Evolutionary conservation across 2,888 invertebrate species (phyloP).

Genomic region (Pterostichus niger): DNA sequence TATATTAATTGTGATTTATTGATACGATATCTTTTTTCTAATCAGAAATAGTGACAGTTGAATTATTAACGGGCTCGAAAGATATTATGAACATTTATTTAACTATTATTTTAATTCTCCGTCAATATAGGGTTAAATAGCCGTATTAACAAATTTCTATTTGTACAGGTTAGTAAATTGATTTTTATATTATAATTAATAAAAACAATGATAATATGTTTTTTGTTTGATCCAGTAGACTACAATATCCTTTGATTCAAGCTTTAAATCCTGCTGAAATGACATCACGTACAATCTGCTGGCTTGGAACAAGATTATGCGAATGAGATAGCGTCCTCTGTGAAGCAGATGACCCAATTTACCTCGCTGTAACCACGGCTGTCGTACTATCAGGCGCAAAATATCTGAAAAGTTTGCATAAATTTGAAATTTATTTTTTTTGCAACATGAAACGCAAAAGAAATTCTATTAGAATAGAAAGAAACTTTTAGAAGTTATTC

Average conservation of each 20-base stretch:
- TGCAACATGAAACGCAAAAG: not conserved
- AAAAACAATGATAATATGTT: conserved; percentile 22
- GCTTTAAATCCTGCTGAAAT: conserved; percentile 44
- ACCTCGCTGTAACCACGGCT: conserved; percentile 44
- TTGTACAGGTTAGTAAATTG: not conserved
- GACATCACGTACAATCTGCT: conserved; percentile 10
- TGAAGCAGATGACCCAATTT: conserved; percentile 59
- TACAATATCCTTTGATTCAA: conserved; percentile 21
- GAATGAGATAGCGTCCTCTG: conserved; percentile 41
- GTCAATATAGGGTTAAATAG: not conserved
- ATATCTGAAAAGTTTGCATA: conserved; percentile 3
- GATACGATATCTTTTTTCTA: too few species aligned
- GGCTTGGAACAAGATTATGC: conserved; percentile 40
- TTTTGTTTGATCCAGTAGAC: conserved; percentile 14
- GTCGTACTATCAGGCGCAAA: conserved; percentile 30
- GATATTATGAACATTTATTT: too few species aligned
- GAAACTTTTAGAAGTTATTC: too few species aligned
- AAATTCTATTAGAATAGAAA: not conserved
- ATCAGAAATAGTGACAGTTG: too few species aligned
- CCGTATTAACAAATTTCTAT: too few species aligned
- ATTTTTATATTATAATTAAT: too few species aligned
- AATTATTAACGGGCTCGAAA: too few species aligned
- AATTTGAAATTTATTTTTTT: conserved; percentile 2
- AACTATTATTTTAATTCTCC: too few species aligned
- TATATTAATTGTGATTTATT: too few species aligned